Evolutionary conservation across 2,113 vertebrate species (phyloP), one percentile per base, ranked within the genome.

Genomic region (Menidia beryllina): DNA sequence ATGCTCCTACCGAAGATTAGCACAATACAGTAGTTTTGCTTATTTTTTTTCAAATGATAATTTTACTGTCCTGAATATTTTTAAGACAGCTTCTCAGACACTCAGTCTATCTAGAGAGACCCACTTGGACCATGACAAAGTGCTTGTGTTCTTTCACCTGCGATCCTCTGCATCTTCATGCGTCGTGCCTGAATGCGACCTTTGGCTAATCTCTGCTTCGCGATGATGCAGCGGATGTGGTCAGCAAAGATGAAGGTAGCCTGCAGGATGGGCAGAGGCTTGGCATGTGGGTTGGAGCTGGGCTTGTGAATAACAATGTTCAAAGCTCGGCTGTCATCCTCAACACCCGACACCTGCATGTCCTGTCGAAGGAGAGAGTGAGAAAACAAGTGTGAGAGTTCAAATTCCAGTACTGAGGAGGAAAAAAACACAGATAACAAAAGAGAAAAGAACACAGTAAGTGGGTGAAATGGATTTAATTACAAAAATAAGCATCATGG

Each of bases 201-300:
- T 77, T 98, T 98, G 69, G 96, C 98, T 43, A 99, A 93, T 48
- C 98, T 94, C 79, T 99, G 98, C 82, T 98, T 99, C 49, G 98
- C 98, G 2, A 99, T 99, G 87, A 99, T 98, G 88, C 98, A 99
- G 82, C 98, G 98, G 77, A 99, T 99, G 79, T 99, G 97, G 88
- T 99, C 98, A 0, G 97, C 96, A 54, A 99, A 99, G 69, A 98
- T 91, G 27, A 99, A 99, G 5, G 95, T 96, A 69, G 98, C 98
- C 89, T 99, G 98, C n/a, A 99, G 96, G 83, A 99, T 97, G 8
- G 98, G 97, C 82, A 99, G 93, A 15, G 98, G 98, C 87, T 96
- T 97, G 5, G 97, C 97, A 3, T 99, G 98, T 2, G 97, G 97
- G 85, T 97, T 98, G 38, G 98, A 96, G 1, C 96, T 95, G 36